Base-by-base conservation (phyloP, 2,113 vertebrate genomes). In the Tenebrosternarchus preto region DNA sequence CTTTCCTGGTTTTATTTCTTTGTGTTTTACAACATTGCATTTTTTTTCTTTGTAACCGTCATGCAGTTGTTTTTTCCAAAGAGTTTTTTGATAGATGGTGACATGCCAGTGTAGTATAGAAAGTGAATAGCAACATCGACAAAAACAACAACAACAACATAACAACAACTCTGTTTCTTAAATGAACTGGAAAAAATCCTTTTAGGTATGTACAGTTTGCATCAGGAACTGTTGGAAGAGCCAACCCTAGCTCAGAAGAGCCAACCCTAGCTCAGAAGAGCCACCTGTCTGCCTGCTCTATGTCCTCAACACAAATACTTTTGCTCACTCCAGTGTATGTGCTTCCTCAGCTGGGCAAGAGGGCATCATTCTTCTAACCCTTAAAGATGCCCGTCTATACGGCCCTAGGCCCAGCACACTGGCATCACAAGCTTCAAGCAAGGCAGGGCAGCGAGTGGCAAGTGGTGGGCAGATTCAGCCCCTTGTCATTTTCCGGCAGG, bases 401-500 rank as follows among this genome's bases (percentile, higher is more conserved):
- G 11, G 5, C 8, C 43, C 43, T 46, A 1, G 19, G 39, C 25
- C 12, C 39, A 17, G 29, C 36, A 24, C 31, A 59, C 19, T 60
- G 55, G 22, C 71, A 57, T 4, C 24, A 61, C 59, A 46, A 15
- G 9, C 22, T 27, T 20, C 64, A 36, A 64, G 24, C 20, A 20
- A 22, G 61, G 33, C 5, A 67, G 29, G 17, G 33, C 22, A 20
- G n/a, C 20, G 20, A 20, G 36, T 5, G 22, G 36, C 70, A 56
- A 63, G 22, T 15, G 5, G 27, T 50, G 43, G 76, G 39, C 75
- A 77, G 46, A 29, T 73, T 53, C 50, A 46, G 24, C 29, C 6
- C 9, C 27, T 24, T 66, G 9, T 64, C 27, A 67, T 75, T 57
- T 15, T 73, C 78, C 91, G 87, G 88, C 85, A 86, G 87, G 88